These are phyloP conservation scores for Lasius platythorax DNA, from an alignment of 2,888 invertebrate genomes.

Conservation along the genomic window DNA sequence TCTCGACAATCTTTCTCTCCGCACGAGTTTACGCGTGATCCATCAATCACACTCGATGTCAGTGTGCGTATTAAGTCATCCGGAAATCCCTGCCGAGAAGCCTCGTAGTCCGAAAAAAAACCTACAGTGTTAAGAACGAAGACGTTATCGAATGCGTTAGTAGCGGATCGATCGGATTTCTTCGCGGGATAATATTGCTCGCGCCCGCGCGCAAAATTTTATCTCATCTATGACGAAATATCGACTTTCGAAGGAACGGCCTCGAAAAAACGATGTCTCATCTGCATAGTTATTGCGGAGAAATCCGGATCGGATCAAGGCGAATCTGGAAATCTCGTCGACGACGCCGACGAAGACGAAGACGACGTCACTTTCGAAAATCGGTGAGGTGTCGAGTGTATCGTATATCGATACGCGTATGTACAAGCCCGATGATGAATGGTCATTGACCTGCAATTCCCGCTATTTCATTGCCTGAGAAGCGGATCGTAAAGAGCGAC, in stretches of 20 bases:
- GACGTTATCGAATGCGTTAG: background rate
- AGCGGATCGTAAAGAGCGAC: background rate
- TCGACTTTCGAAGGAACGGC: background rate
- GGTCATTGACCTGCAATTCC: constrained; percentile 19
- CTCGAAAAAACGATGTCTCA: background rate
- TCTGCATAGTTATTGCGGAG: background rate
- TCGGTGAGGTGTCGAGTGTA: background rate
- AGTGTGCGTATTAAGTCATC: constrained; percentile 14
- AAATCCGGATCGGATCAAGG: background rate
- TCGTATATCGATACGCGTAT: background rate
- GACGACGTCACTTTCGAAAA: constrained; percentile 29
- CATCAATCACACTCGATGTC: constrained; percentile 3
- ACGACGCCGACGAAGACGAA: background rate
- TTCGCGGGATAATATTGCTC: background rate
- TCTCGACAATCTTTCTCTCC: background rate
- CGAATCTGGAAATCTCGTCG: background rate
- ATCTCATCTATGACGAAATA: background rate
- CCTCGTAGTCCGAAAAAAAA: background rate
- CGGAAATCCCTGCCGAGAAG: constrained; percentile 14
- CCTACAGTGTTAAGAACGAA: background rate
- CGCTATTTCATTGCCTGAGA: background rate
- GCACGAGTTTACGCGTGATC: background rate
- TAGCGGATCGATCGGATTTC: background rate
- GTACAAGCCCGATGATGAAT: background rate
- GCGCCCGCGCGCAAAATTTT: background rate